These are phyloP conservation scores for Gymnorhina tibicen DNA, from an alignment of 2,113 vertebrate species.

Conservation along the genomic window DNA sequence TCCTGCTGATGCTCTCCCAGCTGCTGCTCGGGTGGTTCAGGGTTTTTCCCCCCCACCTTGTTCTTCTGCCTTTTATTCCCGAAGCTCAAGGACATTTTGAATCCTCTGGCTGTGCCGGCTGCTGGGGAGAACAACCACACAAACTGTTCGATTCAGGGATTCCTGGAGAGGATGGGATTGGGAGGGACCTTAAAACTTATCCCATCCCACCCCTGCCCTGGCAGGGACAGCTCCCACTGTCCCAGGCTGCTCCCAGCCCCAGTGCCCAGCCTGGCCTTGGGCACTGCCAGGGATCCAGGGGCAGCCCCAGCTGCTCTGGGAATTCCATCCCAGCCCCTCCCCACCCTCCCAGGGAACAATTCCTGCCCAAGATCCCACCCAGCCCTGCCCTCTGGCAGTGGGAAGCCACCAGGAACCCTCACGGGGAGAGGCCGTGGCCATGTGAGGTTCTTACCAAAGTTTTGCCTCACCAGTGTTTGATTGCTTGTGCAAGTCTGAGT, in stretches of 20 bases:
- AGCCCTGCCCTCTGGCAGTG: not conserved
- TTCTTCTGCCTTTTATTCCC: not conserved
- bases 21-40: not conserved
- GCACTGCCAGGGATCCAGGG: not conserved
- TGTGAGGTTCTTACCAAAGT: not conserved
- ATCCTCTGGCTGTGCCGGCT: not conserved
- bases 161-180: not conserved
- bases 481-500: not conserved
- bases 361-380: not conserved
- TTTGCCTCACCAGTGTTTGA: not conserved
- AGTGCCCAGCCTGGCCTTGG: not conserved
- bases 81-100: not conserved
- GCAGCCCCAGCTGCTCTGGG: not conserved
- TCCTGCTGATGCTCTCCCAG: not conserved
- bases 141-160: not conserved
- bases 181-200: not conserved
- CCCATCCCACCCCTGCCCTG: not conserved
- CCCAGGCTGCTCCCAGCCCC: not conserved
- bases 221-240: not conserved
- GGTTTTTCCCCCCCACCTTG: fast-evolving
- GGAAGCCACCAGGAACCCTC: not conserved
- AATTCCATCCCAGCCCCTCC: not conserved
- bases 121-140: not conserved
- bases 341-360: not conserved
- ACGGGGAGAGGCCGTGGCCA: fast-evolving